Base-by-base conservation (phyloP, 2,113 vertebrate species). In the Gallinago media region DNA sequence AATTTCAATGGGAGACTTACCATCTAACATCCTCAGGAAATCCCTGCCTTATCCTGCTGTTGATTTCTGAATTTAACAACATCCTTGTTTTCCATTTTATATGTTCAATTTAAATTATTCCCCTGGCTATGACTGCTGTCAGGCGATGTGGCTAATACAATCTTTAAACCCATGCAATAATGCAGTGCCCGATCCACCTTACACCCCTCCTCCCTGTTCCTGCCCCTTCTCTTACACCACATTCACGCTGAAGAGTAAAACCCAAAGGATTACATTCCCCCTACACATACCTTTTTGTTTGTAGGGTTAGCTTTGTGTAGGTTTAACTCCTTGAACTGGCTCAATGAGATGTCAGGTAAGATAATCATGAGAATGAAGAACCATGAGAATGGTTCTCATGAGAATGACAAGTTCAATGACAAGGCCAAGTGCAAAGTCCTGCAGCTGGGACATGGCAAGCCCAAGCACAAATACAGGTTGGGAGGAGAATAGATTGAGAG, bases 81-180 rank as follows among this genome's bases (percentile, higher is more conserved):
- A 62, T 54, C 59, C 31, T 74, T 4, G 0, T 67, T 58, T 78
- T 54, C 50, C 68, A 67, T 56, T 68, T 80, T 21, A 3, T 9
- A 26, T 15, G 19, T 65, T 75, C 46, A 78, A 23, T 55, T 75
- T 61, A 23, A 38, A n/a, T 38, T 49, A n/a, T 42, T 38, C 54
- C 55, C 34, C 32, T 40, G 32, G 46, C 34, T 79, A 6, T 54
- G 74, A 29, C 32, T 68, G 56, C 59, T 67, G 18, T 22, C 47
- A 71, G 72, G 15, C 40, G 49, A 66, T 11, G 70, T 0, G 5
- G 59, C 34, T 23, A 58, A 52, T 0, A 1, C 14, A 15, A 1
- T 8, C 49, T 32, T 23, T 17, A 66, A 66, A 21, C 18, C 12
- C 27, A 27, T 18, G 31, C n/a, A 49, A 38, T 13, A 42, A 62